Base-by-base conservation (phyloP, 1,140 invertebrate genomes). In the Cotesia typhae region DNA sequence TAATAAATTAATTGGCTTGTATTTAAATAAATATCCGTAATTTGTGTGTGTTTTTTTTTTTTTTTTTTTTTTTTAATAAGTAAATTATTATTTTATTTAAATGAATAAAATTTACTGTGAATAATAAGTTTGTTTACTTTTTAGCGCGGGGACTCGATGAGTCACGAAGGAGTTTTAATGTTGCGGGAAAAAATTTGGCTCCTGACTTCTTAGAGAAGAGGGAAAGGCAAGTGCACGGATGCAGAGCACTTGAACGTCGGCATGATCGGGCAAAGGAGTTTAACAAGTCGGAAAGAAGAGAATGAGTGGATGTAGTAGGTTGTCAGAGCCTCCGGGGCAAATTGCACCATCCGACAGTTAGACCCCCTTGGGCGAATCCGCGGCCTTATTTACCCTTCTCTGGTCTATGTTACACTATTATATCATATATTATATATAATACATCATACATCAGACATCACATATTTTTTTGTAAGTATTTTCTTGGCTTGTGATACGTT, bases 321-420 rank as follows among this genome's bases (percentile, higher is more conserved):
- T 85, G 83, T 80, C 77, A 79, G 76, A 80, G 84, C 85, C 85
- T 82, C 77, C 75, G 73, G 83, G 84, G 81, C 77, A 82, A 70
- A 76, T 87, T 87, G 83, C 85, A 84, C 81, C 82, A 86, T 84
- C 75, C 73, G 77, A 80, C 79, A 82, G 83, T 83, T 83, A 82
- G 78, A 87, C 83, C 84, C 85, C 85, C 85, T 85, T 85, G 83
- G 84, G 85, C 85, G 76, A 85, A 86, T 80, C 80, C 74, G 66
- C 84, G 84, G 82, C 84, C 85, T 85, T 86, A 85, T 85, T 86
- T 85, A 85, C 81, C 84, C 84, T 80, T 79, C 69, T 74, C 72
- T 69, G 70, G 17, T 64, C 38, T 51, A 61, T 52, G 59, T 55
- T 63, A 47, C 12, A 73, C 59, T 60, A 47, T 47, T 47, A 47